Percentiles rank a stretch among this genome's conserved stretches.
Conservation (phyloP, 2,113 vertebrate species). For the Petaurus breviceps region DNA sequence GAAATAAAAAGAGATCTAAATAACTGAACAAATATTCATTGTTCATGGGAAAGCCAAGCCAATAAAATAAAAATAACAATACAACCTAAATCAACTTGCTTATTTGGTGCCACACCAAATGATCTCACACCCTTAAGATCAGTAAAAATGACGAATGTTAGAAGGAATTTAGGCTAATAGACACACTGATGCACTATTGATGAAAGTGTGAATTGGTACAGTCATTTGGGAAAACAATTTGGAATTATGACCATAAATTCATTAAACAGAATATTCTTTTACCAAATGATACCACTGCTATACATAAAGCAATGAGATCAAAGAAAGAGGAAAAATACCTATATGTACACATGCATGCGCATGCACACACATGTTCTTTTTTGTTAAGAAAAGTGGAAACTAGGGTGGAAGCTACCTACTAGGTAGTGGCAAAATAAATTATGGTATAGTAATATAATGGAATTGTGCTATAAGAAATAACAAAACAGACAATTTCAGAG, state of each 20-base stretch:
- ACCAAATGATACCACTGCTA: background rate
- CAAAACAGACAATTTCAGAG: background rate
- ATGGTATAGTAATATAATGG: background rate
- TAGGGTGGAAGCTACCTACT: background rate
- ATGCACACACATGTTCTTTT: background rate
- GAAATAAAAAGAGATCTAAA: background rate
- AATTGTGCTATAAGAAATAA: background rate
- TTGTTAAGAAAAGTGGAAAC: background rate
- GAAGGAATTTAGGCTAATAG: background rate
- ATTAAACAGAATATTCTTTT: background rate
- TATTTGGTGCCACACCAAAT: background rate
- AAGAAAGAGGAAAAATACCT: background rate
- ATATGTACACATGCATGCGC: background rate
- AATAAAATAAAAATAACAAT: background rate
- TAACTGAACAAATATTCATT: background rate
- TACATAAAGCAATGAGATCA: background rate
- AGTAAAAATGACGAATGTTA: background rate
- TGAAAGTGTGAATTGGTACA: background rate
- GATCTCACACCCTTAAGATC: background rate
- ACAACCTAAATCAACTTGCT: background rate
- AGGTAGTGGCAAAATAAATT: background rate
- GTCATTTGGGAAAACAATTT: background rate
- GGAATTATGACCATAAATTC: background rate
- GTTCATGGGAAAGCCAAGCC: background rate
- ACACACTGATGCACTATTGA: background rate